Evolutionary conservation across 2,888 invertebrate genomes (phyloP).

Genomic region (Ichneumoninae sp.): DNA sequence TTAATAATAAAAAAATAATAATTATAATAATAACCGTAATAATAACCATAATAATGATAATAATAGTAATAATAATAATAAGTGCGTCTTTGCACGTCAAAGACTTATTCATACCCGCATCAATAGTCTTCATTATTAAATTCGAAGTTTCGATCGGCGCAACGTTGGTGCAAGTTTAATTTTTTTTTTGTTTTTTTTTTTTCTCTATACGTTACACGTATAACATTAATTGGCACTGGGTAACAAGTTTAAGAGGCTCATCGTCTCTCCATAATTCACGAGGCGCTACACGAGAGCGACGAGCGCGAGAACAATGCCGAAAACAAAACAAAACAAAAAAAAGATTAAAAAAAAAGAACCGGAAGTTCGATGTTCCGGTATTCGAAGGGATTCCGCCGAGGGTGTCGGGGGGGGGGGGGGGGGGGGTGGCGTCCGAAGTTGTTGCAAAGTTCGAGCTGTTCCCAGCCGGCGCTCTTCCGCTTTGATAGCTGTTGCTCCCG

Average conservation of each 20-base stretch:
- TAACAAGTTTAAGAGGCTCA: slow-evolving; percentile 54
- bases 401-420: background rate
- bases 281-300: background rate
- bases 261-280: background rate
- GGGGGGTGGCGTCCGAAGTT: background rate
- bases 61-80: slow-evolving; percentile 32
- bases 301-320: slow-evolving; percentile 40
- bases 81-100: background rate
- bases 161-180: slow-evolving; percentile 11
- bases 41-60: background rate
- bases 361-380: slow-evolving; percentile 20
- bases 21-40: background rate
- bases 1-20: background rate
- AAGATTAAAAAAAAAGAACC: background rate
- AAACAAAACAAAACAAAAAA: background rate
- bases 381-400: slow-evolving; percentile 18
- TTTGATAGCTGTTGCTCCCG: slow-evolving; percentile 14
- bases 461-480: slow-evolving; percentile 4
- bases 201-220: slow-evolving; percentile 4
- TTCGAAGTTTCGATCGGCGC: slow-evolving; percentile 62
- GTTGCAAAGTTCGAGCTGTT: background rate
- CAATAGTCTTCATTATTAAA: slow-evolving; percentile 58
- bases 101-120: slow-evolving; percentile 61
- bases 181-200: background rate
- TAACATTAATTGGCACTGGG: slow-evolving; percentile 65